Base-by-base conservation (phyloP, 2,888 invertebrate genomes). In the Drosophila anceps region DNA sequence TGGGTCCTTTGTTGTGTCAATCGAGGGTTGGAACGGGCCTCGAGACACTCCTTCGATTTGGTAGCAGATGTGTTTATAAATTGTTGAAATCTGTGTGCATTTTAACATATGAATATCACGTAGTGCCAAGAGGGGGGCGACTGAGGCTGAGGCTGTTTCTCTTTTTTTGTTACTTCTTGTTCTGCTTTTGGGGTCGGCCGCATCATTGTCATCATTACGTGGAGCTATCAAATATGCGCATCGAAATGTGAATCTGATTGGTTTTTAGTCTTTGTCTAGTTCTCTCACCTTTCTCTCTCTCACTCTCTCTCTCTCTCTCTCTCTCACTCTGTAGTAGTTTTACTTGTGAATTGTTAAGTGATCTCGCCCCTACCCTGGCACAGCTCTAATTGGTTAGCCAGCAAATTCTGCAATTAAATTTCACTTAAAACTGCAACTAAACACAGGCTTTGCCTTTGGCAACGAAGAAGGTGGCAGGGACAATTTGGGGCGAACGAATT, bases 61-160 rank as follows among this genome's bases (percentile, higher is more conserved):
- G 81, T 82, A 72, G 84, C 85, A 86, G 85, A 86, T 86, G 85
- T 88, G 88, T 79, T 86, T 76, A 72, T 84, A 86, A 86, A 86
- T 88, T 86, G 89, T 86, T 69, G 80, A 86, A 86, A 88, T 86
- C 85, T 86, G 85, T 86, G 88, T 86, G 87, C 82, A 86, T 86
- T 86, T 88, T 72, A 74, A 73, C 75, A 81, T 79, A 86, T 81
- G 78, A 88, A 83, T 77, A 78, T 84, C 84, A 86, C 86, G 81
- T 84, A 81, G 71, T 63, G 24, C 31, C 37, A 9, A 0, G 37
- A 33, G 20, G 10, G 46, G 8, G 29, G 41, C 8, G 24, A 0
- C 1, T 20, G 12, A 7, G 51, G 46, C 20, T 37, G 37, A 39
- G 51, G 8, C 8, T 44, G 53, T n/a, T 7, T 24, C 44, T 7